These are phyloP conservation scores for Cotesia glomerata DNA, from an alignment of 1,140 invertebrate species.

Conservation along the genomic window DNA sequence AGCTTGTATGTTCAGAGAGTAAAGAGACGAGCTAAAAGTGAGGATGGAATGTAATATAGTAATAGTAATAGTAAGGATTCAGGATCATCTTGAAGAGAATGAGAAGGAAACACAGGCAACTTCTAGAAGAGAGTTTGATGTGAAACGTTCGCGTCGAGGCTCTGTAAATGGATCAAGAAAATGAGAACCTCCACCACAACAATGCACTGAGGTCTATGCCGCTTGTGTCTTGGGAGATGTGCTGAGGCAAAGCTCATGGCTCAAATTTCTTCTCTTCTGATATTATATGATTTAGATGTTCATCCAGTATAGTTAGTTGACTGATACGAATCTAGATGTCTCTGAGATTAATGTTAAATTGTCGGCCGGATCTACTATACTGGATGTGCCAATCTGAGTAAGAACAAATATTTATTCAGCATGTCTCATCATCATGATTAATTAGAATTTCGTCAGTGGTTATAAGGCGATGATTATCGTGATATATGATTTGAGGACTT, in stretches of 20 bases:
- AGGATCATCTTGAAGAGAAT: neutral
- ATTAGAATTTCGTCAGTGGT: no score
- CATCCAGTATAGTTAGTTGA: neutral
- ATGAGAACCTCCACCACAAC: conserved; percentile 1
- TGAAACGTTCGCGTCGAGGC: conserved; percentile 7
- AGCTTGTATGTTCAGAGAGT: neutral
- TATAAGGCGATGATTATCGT: no score
- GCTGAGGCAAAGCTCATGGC: no score
- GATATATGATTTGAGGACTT: no score
- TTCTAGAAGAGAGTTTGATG: conserved; percentile 16
- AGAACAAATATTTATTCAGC: neutral
- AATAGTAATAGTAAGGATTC: neutral
- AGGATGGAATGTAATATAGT: neutral
- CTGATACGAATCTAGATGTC: conserved; percentile 7
- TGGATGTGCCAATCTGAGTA: no score
- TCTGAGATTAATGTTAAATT: neutral
- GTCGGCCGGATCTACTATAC: neutral
- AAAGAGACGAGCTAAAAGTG: neutral
- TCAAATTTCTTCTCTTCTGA: no score
- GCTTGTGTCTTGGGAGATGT: no score
- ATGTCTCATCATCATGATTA: neutral
- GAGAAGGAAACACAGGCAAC: neutral
- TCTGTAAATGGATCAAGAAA: conserved; percentile 2
- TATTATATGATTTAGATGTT: no score
- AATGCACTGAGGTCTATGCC: neutral